These are phyloP conservation scores for Prochilodus magdalenae DNA, from an alignment of 2,113 vertebrate species.

Conservation along the genomic window DNA sequence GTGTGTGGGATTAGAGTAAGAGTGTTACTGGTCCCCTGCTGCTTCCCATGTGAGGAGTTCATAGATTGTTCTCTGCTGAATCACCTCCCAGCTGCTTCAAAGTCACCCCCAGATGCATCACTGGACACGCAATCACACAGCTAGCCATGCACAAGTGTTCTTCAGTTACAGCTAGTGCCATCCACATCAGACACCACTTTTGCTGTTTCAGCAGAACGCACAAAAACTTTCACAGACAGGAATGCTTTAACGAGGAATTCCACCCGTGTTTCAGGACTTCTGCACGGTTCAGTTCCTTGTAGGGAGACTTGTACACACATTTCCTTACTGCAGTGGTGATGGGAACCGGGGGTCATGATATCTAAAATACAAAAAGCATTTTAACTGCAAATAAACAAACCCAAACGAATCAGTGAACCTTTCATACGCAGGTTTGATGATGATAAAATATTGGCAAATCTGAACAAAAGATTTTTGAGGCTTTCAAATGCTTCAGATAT, in stretches of 20 bases:
- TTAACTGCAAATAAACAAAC: too few relatives aligned
- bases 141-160: not conserved
- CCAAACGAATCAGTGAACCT: too few relatives aligned
- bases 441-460: too few relatives aligned
- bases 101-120: constrained; percentile 19
- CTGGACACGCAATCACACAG: constrained; percentile 3
- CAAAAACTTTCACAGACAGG: constrained; percentile 1
- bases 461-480: too few relatives aligned
- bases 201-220: constrained; percentile 5
- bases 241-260: not conserved
- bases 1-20: constrained; percentile 38
- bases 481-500: too few relatives aligned
- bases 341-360: too few relatives aligned
- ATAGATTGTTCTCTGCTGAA: constrained; percentile 34
- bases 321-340: too few relatives aligned
- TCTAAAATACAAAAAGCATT: too few relatives aligned
- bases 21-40: constrained; percentile 31
- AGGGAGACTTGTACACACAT: too few relatives aligned
- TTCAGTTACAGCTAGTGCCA: constrained; percentile 13
- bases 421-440: too few relatives aligned
- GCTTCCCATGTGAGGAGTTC: constrained; percentile 22
- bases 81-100: constrained; percentile 44
- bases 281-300: too few relatives aligned
- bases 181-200: constrained; percentile 10
- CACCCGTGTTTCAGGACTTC: too few relatives aligned